A percentile compares a stretch with the other conserved stretches of the same genome.
phyloP scores from a whole-genome alignment of 2,797 vertebrate species.

The Cossypha polioptera region DNA sequence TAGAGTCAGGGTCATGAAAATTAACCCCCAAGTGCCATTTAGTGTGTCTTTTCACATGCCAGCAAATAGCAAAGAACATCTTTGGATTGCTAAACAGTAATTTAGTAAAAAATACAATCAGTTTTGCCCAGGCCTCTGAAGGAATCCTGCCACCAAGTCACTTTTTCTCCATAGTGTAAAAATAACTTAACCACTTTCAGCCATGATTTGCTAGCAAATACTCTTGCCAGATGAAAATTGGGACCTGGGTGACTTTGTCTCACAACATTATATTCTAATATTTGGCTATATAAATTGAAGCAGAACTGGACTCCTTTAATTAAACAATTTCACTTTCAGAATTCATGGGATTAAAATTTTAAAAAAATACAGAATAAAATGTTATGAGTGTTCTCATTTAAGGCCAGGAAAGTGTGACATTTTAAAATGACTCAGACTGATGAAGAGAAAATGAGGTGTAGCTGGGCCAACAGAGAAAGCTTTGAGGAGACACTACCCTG shows the following conservation, averaged over 20 bases:
- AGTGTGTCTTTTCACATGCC: neutral
- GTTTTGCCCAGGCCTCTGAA: neutral
- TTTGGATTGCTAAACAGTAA: constrained; percentile 43
- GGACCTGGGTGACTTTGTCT: neutral
- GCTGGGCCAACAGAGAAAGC: accelerated
- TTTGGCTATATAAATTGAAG: neutral
- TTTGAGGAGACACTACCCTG: neutral
- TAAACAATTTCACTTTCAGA: neutral
- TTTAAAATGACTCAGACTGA: neutral
- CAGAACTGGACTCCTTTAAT: neutral
- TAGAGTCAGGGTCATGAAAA: constrained; percentile 53
- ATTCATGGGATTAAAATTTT: neutral
- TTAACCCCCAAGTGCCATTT: constrained; percentile 47
- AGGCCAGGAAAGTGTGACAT: neutral
- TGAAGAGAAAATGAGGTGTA: neutral
- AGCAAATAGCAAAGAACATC: neutral
- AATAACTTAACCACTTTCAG: neutral
- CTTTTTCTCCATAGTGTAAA: neutral
- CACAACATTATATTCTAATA: neutral
- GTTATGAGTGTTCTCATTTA: neutral
- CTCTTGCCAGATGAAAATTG: neutral
- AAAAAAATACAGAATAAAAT: neutral
- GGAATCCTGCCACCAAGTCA: neutral
- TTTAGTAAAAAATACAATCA: neutral
- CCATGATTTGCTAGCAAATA: neutral